phyloP scores from a whole-genome alignment of 53 echinoderm and acorn worm genomes.

The Holothuria scabra region DNA sequence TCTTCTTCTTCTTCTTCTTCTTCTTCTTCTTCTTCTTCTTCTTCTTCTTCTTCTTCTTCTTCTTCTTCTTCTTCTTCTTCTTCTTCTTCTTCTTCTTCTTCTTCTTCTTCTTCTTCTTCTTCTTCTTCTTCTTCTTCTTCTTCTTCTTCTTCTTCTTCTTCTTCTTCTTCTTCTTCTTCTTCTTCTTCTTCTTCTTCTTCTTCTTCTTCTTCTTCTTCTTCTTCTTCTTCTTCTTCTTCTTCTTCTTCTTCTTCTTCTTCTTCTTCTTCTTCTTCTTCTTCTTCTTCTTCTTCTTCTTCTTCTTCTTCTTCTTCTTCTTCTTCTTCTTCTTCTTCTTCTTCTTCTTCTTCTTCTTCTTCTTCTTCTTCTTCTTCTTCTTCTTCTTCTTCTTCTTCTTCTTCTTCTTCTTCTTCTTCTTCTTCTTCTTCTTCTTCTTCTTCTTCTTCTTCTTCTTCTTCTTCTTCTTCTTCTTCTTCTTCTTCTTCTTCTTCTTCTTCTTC shows the following conservation, averaged over 20 bases:
- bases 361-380: constrained; percentile 40
- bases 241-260: not conserved
- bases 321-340: constrained; percentile 1
- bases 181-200: too few species aligned
- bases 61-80: not conserved
- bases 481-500: constrained; percentile 40
- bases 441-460: constrained; percentile 40
- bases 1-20: not conserved
- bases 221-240: too few species aligned
- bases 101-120: not conserved
- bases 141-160: not conserved
- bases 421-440: constrained; percentile 40
- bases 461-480: constrained; percentile 42
- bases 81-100: not conserved
- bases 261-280: constrained; percentile 1
- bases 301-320: not conserved
- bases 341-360: constrained; percentile 42
- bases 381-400: constrained; percentile 40
- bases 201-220: too few species aligned
- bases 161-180: too few species aligned
- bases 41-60: not conserved
- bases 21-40: not conserved
- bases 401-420: constrained; percentile 42
- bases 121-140: not conserved
- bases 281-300: not conserved